A percentile compares a stretch with the other conserved stretches of the same genome.
Conservation (phyloP, 2,797 vertebrate genomes). For the Leptoclinus maculatus region DNA sequence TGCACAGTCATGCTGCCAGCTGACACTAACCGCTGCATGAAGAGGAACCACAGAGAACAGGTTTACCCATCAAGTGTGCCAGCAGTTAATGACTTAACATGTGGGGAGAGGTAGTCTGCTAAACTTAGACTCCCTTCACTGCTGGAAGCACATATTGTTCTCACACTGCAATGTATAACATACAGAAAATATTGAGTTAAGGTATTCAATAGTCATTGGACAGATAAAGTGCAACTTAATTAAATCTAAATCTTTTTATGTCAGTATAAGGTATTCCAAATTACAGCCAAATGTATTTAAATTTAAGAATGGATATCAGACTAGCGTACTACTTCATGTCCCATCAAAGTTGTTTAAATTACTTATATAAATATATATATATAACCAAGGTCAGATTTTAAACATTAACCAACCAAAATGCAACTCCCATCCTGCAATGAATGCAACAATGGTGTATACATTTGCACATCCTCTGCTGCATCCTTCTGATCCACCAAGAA, state of each 20-base stretch:
- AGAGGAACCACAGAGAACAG: constrained; percentile 44
- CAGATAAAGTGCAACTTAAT: not conserved
- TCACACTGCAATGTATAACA: not conserved
- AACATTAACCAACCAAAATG: not conserved
- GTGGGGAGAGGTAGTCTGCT: constrained; percentile 10
- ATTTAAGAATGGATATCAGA: not conserved
- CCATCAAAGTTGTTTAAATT: constrained; percentile 25
- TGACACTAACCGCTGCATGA: constrained; percentile 16
- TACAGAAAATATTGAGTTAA: not conserved
- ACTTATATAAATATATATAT: fast-evolving
- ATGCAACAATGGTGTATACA: not conserved
- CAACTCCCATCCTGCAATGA: too few relatives aligned
- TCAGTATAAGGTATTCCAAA: not conserved
- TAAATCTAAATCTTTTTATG: not conserved
- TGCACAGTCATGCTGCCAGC: constrained; percentile 17
- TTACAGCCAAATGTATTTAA: not conserved
- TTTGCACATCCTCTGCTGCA: not conserved
- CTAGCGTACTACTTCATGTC: not conserved
- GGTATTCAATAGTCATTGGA: not conserved
- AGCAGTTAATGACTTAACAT: constrained; percentile 33
- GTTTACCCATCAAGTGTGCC: constrained; percentile 37
- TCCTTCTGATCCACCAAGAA: not conserved
- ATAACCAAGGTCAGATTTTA: not conserved
- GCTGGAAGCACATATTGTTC: not conserved
- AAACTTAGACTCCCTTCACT: constrained; percentile 2